Percentiles rank a stretch among this genome's conserved stretches.
These are phyloP conservation scores for Elegia similella DNA, from an alignment of 2,888 invertebrate species.

Conservation along the genomic window DNA sequence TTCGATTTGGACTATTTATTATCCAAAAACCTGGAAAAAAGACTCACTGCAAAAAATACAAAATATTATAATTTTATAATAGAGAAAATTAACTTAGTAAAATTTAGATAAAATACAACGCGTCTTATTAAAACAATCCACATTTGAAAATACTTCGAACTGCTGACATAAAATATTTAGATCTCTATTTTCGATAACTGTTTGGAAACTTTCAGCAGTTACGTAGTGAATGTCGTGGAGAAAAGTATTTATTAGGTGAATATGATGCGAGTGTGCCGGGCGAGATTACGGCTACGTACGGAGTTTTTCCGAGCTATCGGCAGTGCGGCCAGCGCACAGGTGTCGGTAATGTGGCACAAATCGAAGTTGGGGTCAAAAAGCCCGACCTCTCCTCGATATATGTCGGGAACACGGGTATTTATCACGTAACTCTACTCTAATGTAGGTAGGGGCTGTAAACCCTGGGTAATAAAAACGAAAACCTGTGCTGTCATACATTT, in stretches of 20 bases:
- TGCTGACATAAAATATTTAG: slow-evolving; percentile 51
- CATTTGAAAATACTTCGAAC: not conserved
- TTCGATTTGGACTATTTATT: too few species aligned
- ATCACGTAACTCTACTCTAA: slow-evolving; percentile 4
- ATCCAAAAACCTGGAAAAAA: too few species aligned
- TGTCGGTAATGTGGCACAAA: slow-evolving; percentile 68
- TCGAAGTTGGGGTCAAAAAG: slow-evolving; percentile 54
- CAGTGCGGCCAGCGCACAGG: slow-evolving; percentile 62
- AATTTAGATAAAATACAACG: too few species aligned
- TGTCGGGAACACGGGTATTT: slow-evolving; percentile 5
- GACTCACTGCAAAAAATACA: too few species aligned
- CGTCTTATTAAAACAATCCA: not conserved
- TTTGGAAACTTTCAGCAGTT: slow-evolving; percentile 57
- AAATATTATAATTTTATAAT: too few species aligned
- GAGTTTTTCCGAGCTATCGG: slow-evolving; percentile 50
- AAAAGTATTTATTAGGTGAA: slow-evolving; percentile 74
- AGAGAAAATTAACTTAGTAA: too few species aligned
- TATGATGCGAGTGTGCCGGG: slow-evolving; percentile 55
- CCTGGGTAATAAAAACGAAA: slow-evolving; percentile 3
- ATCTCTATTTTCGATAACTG: slow-evolving; percentile 61
- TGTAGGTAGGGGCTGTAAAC: slow-evolving; percentile 2
- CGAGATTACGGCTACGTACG: slow-evolving; percentile 58
- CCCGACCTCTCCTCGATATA: slow-evolving; percentile 28
- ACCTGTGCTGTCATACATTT: not conserved
- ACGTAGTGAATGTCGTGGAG: slow-evolving; percentile 54